phyloP scores from a whole-genome alignment of 2,113 vertebrate species.

The Tor tambroides region DNA sequence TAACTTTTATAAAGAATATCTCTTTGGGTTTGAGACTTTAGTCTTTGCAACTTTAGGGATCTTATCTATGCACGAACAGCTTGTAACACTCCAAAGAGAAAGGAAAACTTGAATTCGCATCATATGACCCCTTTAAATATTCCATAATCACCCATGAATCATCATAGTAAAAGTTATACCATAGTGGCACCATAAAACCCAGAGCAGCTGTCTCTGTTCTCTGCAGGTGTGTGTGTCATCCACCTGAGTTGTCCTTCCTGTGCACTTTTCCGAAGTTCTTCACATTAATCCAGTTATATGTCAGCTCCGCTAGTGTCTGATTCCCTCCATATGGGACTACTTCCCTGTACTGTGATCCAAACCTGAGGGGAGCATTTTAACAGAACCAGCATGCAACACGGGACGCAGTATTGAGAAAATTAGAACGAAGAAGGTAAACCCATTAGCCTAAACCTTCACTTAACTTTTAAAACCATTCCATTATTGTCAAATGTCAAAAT shows the following conservation, averaged over 20 bases:
- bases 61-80: too few relatives aligned
- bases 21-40: too few relatives aligned
- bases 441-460: neutral
- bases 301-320: slow-evolving; percentile 44
- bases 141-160: neutral
- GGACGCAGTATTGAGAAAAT: neutral
- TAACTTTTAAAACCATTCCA: neutral
- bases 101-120: too few relatives aligned
- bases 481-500: neutral
- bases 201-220: neutral
- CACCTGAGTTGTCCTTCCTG: slow-evolving; percentile 10
- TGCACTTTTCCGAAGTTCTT: neutral
- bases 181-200: neutral
- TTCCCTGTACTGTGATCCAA: slow-evolving; percentile 41
- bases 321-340: slow-evolving; percentile 48
- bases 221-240: slow-evolving; percentile 9
- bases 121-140: neutral
- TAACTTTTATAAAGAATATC: too few relatives aligned
- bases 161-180: neutral
- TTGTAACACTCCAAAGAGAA: too few relatives aligned
- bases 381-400: slow-evolving; percentile 22
- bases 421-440: neutral
- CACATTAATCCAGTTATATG: neutral
- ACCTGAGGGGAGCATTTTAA: slow-evolving; percentile 47
- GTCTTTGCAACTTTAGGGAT: too few relatives aligned